These are phyloP conservation scores for Steinernema feltiae DNA, from an alignment of 1,140 invertebrate species.

Conservation along the genomic window DNA sequence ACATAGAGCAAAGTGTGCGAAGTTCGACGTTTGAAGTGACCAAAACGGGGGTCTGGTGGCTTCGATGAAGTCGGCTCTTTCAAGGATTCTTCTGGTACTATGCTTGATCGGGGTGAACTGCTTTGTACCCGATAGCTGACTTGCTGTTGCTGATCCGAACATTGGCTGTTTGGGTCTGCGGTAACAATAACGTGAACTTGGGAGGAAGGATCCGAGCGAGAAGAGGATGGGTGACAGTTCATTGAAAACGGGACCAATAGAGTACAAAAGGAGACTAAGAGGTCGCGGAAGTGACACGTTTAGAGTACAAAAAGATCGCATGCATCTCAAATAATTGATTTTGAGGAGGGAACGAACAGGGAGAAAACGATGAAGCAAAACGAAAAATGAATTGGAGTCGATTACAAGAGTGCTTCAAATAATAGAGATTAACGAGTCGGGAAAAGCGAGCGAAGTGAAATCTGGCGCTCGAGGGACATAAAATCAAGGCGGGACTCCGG, in stretches of 20 bases:
- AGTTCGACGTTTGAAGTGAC: constrained; percentile 28
- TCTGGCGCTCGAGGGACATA: constrained; percentile 11
- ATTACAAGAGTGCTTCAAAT: constrained; percentile 15
- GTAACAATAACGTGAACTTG: constrained; percentile 20
- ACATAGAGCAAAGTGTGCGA: constrained; percentile 52
- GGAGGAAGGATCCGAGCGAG: not conserved
- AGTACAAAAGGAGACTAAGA: not conserved
- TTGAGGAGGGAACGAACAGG: not conserved
- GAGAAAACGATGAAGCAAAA: not conserved
- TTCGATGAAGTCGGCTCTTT: not conserved
- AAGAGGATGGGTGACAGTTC: not conserved
- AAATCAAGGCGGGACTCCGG: constrained; percentile 10
- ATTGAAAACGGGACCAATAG: not conserved
- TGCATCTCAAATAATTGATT: constrained; percentile 10
- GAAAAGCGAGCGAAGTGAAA: not conserved
- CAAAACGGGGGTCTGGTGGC: not conserved
- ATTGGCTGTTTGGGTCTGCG: not conserved
- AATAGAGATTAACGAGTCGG: constrained; percentile 12
- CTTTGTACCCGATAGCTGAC: not conserved
- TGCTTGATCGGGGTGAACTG: not conserved
- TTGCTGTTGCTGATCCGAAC: not conserved
- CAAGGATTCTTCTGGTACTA: not conserved
- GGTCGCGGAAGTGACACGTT: not conserved
- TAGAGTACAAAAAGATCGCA: not conserved
- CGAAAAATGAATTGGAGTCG: not conserved